Evolutionary conservation across 2,888 invertebrate genomes (phyloP).

Genomic region (Aromia moschata): DNA sequence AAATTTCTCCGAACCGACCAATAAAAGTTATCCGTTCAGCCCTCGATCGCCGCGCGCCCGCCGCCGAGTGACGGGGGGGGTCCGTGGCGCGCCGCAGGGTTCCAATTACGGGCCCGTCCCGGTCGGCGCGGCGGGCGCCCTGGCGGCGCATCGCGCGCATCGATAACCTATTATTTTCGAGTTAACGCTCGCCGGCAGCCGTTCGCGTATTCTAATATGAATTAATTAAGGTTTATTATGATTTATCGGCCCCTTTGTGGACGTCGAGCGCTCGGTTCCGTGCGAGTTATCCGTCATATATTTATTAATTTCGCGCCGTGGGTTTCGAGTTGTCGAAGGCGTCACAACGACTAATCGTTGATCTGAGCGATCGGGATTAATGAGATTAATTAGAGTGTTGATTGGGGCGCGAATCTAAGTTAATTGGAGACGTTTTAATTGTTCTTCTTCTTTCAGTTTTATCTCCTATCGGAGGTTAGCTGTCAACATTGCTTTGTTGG

Average conservation of each 20-base stretch:
- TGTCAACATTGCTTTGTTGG: too few relatives aligned
- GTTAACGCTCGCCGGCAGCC: slow-evolving; percentile 49
- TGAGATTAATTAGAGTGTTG: too few relatives aligned
- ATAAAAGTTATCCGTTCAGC: slow-evolving; percentile 45
- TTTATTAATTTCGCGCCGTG: slow-evolving; percentile 33
- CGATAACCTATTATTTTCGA: slow-evolving; percentile 56
- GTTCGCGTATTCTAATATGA: slow-evolving; percentile 39
- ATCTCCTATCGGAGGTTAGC: too few relatives aligned
- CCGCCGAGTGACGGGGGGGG: slow-evolving; percentile 51
- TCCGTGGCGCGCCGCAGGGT: slow-evolving; percentile 54
- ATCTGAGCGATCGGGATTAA: too few relatives aligned
- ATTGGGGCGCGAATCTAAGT: too few relatives aligned
- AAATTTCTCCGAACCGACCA: slow-evolving; percentile 41
- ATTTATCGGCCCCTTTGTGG: slow-evolving; percentile 31
- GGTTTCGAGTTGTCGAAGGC: too few relatives aligned
- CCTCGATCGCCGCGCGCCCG: slow-evolving; percentile 40
- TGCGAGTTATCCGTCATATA: too few relatives aligned
- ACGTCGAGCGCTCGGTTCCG: too few relatives aligned
- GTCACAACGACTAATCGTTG: too few relatives aligned
- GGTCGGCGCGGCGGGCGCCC: slow-evolving; percentile 47
- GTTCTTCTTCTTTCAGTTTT: too few relatives aligned
- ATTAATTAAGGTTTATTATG: slow-evolving; percentile 43
- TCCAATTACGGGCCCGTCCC: slow-evolving; percentile 63
- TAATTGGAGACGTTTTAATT: too few relatives aligned
- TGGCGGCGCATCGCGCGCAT: slow-evolving; percentile 49